Evolutionary conservation across 2,797 vertebrate genomes (phyloP).

Genomic region (Sebastes reedi): DNA sequence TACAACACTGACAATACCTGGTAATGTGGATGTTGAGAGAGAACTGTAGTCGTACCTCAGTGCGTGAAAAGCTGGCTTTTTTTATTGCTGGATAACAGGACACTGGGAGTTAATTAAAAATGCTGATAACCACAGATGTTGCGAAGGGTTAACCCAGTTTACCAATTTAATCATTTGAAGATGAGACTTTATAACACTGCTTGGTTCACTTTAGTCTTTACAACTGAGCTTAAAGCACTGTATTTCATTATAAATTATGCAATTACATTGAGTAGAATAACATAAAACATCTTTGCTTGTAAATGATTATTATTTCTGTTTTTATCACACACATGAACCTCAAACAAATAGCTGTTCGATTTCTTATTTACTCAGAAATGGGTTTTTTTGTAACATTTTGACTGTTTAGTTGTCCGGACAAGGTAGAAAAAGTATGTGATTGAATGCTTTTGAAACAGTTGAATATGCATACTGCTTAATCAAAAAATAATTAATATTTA

Average conservation of each 20-base stretch:
- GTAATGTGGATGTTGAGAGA: neutral
- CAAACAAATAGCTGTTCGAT: neutral
- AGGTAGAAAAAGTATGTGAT: neutral
- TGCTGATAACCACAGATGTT: neutral
- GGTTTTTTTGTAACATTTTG: neutral
- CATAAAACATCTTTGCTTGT: neutral
- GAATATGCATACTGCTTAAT: neutral
- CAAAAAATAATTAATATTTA: neutral
- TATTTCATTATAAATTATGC: neutral
- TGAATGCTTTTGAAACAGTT: neutral
- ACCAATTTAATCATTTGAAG: neutral
- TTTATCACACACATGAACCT: neutral
- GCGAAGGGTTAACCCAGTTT: neutral
- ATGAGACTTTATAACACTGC: neutral
- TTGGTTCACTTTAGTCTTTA: neutral
- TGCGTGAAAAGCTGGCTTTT: neutral
- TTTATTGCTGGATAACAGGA: neutral
- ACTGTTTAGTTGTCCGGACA: neutral
- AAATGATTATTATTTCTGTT: neutral
- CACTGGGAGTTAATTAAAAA: neutral
- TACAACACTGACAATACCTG: neutral
- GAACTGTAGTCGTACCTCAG: neutral
- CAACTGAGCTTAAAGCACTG: neutral
- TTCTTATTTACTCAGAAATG: neutral
- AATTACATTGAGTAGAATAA: neutral